Evolutionary conservation across 2,113 vertebrate genomes (phyloP).

Genomic region (Neotoma lepida): DNA sequence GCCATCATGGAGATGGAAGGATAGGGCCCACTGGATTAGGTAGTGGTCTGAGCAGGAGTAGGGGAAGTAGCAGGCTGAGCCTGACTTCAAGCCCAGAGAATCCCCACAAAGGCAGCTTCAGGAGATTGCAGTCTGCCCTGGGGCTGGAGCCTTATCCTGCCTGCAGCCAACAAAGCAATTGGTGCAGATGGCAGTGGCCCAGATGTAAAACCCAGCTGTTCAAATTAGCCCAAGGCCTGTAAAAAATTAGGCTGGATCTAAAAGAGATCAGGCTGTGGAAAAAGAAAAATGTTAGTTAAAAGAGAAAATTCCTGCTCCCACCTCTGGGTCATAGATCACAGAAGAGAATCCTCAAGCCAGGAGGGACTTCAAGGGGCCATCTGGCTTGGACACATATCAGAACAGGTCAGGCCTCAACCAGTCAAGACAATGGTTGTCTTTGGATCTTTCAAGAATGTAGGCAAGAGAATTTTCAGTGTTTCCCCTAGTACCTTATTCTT

Average conservation of each 20-base stretch:
- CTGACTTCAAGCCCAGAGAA: background rate
- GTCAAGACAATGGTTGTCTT: conserved; percentile 59
- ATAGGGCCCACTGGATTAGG: background rate
- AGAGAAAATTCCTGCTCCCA: conserved; percentile 74
- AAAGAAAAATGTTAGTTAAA: conserved; percentile 78
- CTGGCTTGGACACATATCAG: conserved; percentile 62
- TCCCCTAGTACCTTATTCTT: conserved; percentile 50
- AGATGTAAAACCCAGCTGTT: conserved; percentile 80
- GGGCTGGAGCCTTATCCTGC: conserved; percentile 60
- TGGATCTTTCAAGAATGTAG: conserved; percentile 59
- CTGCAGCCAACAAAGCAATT: conserved; percentile 65
- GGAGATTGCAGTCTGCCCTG: conserved; percentile 25
- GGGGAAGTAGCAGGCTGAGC: too few relatives aligned
- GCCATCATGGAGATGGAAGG: background rate
- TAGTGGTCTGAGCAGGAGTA: background rate
- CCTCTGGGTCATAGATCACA: conserved; percentile 76
- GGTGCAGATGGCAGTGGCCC: conserved; percentile 67
- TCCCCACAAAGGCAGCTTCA: conserved; percentile 37
- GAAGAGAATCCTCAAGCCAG: conserved; percentile 71
- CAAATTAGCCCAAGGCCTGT: conserved; percentile 76
- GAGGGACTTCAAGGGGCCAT: conserved; percentile 68
- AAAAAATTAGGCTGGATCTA: conserved; percentile 81
- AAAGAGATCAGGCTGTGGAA: conserved; percentile 76
- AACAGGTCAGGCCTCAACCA: conserved; percentile 65
- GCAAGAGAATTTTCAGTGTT: conserved; percentile 59